Evolutionary conservation across 2,797 vertebrate genomes (phyloP), one percentile per base, ranked within the genome.

Genomic region (Propithecus deckenii): DNA sequence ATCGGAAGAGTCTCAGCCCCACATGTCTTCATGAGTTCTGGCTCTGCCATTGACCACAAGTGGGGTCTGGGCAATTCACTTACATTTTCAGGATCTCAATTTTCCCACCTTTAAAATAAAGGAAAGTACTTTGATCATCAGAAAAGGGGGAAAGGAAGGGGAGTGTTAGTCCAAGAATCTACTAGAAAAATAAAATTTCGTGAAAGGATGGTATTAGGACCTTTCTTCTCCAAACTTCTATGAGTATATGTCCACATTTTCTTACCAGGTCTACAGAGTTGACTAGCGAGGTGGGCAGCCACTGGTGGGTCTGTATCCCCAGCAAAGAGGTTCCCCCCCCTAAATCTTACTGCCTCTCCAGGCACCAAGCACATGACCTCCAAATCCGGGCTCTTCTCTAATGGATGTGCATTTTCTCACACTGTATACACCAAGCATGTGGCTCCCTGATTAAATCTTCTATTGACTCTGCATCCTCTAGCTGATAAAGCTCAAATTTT

Each of bases 391-490:
- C 59, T 48, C 17, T 92, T 32, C 38, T n/a, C 78, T 32, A n/a
- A 63, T 1, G 1, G 6, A 20, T 2, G 17, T 1, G 7, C 20
- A 0, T 59, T 43, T 74, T 32, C 57, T 55, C 63, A 12, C 14
- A 5, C 11, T 32, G 1, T 13, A 17, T 4, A 18, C 0, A 10
- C 43, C 35, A 46, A 32, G 23, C 13, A 6, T 0, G 6, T 0
- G 0, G 20, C 38, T 75, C 78, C 50, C 86, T 48, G 35, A 30
- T 59, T 13, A 32, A 92, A 46, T 59, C 25, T 13, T 41, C 50
- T 17, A 2, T 25, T 15, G 59, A 17, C 23, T 76, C 65, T 32
- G 43, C 18, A 25, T 41, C 55, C 7, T 48, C 52, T 48, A 32
- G 25, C 30, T 4, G n/a, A 67, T 71, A 50, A 72, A 67, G 41